Percentiles rank a stretch among this genome's conserved stretches.
Evolutionary conservation across 2,113 vertebrate genomes (phyloP).

Genomic region (Irena cyanogastra): DNA sequence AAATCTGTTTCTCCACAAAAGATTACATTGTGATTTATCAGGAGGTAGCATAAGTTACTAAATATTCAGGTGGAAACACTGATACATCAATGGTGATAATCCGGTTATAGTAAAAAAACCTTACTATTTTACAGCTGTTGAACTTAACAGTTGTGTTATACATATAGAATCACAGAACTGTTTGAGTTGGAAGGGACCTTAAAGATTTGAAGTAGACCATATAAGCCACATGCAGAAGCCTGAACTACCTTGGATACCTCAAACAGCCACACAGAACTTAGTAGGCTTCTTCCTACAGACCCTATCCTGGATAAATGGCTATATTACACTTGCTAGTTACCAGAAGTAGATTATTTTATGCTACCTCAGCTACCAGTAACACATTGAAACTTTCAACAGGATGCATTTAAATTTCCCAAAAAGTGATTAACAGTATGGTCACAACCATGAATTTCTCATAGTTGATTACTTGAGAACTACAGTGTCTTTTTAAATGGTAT

Average conservation of each 20-base stretch:
- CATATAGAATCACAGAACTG: accelerated
- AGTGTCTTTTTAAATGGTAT: neutral
- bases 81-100: neutral
- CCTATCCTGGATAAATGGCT: neutral
- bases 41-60: neutral
- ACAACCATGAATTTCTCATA: neutral
- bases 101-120: neutral
- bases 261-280: neutral
- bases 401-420: neutral
- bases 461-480: neutral
- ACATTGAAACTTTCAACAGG: neutral
- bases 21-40: neutral
- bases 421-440: neutral
- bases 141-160: neutral
- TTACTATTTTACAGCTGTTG: neutral
- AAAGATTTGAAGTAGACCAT: neutral
- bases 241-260: neutral
- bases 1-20: neutral
- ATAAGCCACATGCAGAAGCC: neutral
- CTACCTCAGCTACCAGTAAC: neutral
- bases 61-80: neutral
- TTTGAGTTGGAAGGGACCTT: neutral
- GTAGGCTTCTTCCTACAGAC: neutral
- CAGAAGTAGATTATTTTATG: neutral
- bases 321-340: neutral